phyloP scores from a whole-genome alignment of 2,797 vertebrate genomes.

The Tenualosa ilisha region DNA sequence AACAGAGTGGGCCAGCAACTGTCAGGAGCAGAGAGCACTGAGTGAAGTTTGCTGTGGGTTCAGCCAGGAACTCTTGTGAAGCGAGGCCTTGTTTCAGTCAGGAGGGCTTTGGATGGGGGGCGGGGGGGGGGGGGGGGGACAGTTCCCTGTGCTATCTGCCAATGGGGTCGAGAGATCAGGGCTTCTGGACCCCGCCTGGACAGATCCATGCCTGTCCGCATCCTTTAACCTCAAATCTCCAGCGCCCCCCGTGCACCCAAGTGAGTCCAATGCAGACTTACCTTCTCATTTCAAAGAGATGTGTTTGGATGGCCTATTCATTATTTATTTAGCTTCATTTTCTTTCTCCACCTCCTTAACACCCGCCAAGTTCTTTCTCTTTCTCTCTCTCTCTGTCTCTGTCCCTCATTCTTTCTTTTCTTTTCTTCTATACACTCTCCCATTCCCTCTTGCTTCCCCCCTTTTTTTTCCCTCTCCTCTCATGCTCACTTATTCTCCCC shows the following conservation, averaged over 20 bases:
- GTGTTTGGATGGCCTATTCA: slow-evolving; percentile 58
- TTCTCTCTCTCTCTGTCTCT: slow-evolving; percentile 59
- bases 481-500: slow-evolving; percentile 41
- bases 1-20: neutral
- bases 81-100: slow-evolving; percentile 10
- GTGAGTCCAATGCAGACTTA: slow-evolving; percentile 59
- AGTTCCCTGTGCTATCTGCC: slow-evolving; percentile 10
- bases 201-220: slow-evolving; percentile 60
- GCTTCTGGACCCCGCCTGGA: slow-evolving; percentile 28
- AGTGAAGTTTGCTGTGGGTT: neutral
- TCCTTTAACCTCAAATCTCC: slow-evolving; percentile 60
- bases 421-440: slow-evolving; percentile 42
- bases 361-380: slow-evolving; percentile 49
- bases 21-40: neutral
- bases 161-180: slow-evolving; percentile 21
- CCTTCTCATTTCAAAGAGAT: slow-evolving; percentile 66
- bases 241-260: slow-evolving; percentile 52
- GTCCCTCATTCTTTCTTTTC: slow-evolving; percentile 67
- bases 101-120: neutral
- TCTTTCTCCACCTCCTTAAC: slow-evolving; percentile 72
- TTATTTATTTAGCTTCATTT: slow-evolving; percentile 65
- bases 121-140: neutral
- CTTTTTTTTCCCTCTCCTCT: neutral
- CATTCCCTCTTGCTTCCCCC: slow-evolving; percentile 21
- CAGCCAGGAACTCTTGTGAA: neutral